A percentile compares a stretch with the other conserved stretches of the same genome.
Conservation (phyloP, 2,888 invertebrate species). For the Coecobrya sp. region DNA sequence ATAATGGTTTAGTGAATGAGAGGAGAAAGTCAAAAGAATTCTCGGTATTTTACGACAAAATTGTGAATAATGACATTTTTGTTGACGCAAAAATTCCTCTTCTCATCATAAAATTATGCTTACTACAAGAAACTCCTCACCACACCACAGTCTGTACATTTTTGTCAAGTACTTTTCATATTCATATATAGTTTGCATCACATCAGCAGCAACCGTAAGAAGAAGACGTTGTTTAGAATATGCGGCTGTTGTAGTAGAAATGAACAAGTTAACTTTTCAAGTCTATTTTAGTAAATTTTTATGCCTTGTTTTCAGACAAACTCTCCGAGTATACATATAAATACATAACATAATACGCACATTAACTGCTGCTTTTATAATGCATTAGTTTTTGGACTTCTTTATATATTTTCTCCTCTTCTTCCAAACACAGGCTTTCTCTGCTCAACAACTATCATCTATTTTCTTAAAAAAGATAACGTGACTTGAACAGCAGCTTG, state of each 20-base stretch:
- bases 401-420: slow-evolving; percentile 8
- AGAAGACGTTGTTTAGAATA: neutral
- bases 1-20: slow-evolving; percentile 24
- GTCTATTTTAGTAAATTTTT: neutral
- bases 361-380: slow-evolving; percentile 3
- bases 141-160: neutral
- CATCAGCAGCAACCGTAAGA: neutral
- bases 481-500: slow-evolving; percentile 4
- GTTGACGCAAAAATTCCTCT: slow-evolving; percentile 56
- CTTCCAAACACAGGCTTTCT: too few species aligned
- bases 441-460: neutral
- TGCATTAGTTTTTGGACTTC: neutral
- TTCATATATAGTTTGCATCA: slow-evolving; percentile 31
- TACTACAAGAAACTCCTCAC: neutral
- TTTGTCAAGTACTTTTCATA: slow-evolving; percentile 15
- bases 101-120: slow-evolving; percentile 1
- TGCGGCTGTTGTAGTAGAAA: neutral
- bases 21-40: slow-evolving; percentile 61
- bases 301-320: neutral
- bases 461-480: slow-evolving; percentile 24
- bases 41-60: slow-evolving; percentile 44
- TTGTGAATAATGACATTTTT: slow-evolving; percentile 72
- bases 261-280: slow-evolving; percentile 40
- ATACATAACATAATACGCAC: neutral
- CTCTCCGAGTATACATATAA: neutral